Conservation (phyloP, 1,140 invertebrate species). For the Atta colombica region DNA sequence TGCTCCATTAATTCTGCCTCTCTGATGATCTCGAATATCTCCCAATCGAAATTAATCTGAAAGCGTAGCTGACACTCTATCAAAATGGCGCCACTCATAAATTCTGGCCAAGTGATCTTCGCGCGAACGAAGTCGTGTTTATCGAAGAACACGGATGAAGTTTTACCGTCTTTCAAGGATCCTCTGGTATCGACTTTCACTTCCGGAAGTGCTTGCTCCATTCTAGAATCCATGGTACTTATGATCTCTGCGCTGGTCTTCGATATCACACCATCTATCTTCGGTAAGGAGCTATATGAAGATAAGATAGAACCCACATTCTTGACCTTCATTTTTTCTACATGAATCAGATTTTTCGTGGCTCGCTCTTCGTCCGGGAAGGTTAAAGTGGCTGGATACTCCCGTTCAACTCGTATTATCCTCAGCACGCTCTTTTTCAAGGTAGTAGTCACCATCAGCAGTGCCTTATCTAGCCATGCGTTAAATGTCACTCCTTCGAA, state of each 20-base stretch:
- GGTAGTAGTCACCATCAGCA: conserved; percentile 87
- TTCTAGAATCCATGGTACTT: background rate
- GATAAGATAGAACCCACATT: conserved; percentile 37
- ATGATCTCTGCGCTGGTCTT: conserved; percentile 63
- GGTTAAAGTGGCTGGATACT: conserved; percentile 25
- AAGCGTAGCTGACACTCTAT: conserved; percentile 90
- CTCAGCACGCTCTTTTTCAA: conserved; percentile 90
- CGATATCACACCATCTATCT: conserved; percentile 39
- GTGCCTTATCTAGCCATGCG: conserved; percentile 88
- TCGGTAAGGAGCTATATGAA: conserved; percentile 36
- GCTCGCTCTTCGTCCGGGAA: conserved; percentile 33
- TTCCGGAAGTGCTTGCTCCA: background rate
- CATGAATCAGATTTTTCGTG: conserved; percentile 9
- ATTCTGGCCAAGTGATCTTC: conserved; percentile 87
- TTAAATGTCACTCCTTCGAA: conserved; percentile 92
- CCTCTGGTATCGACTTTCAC: background rate
- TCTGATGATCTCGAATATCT: conserved; percentile 91
- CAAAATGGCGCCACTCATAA: conserved; percentile 89
- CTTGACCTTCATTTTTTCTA: conserved; percentile 19
- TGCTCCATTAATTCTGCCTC: conserved; percentile 92
- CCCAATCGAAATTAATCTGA: conserved; percentile 89
- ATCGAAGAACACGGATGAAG: conserved; percentile 1
- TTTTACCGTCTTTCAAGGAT: conserved; percentile 50
- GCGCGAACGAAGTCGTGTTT: background rate
- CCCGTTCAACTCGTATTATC: conserved; percentile 81